Percentiles rank a stretch among this genome's conserved stretches.
These are phyloP conservation scores for Globia sparganii DNA, from an alignment of 2,888 invertebrate genomes.

Conservation along the genomic window DNA sequence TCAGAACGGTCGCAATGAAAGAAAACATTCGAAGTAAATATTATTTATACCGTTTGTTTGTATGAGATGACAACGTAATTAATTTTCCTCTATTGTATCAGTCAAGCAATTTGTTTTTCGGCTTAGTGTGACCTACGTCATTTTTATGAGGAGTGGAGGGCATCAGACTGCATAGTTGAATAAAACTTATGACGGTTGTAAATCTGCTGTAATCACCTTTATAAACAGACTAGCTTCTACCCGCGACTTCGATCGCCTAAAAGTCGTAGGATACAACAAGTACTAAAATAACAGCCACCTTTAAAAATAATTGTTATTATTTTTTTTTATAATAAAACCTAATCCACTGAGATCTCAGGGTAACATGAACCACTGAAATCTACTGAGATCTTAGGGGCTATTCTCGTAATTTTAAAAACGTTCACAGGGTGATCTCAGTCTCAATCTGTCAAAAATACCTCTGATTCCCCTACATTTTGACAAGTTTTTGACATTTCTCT, in stretches of 20 bases:
- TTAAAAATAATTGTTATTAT: too few species aligned
- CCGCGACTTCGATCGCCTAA: too few species aligned
- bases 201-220: not conserved
- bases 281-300: not conserved
- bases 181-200: not conserved
- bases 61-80: not conserved
- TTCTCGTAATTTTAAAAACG: too few species aligned
- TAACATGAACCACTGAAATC: too few species aligned
- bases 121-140: slow-evolving; percentile 4
- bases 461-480: too few species aligned
- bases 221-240: not conserved
- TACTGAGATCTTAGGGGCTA: too few species aligned
- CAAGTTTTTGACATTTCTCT: too few species aligned
- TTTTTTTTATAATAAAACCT: too few species aligned
- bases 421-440: too few species aligned
- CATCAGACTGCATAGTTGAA: not conserved
- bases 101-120: not conserved
- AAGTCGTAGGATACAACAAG: not conserved
- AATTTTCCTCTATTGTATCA: slow-evolving; percentile 14
- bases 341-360: too few species aligned
- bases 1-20: slow-evolving; percentile 16
- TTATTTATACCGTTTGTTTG: slow-evolving; percentile 15
- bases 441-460: too few species aligned
- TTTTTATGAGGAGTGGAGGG: not conserved
- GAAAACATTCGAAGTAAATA: slow-evolving; percentile 31